Percentiles rank a stretch among this genome's conserved stretches.
These are phyloP conservation scores for Gallinago paraguaiae DNA, from an alignment of 2,113 vertebrate genomes.

Conservation along the genomic window DNA sequence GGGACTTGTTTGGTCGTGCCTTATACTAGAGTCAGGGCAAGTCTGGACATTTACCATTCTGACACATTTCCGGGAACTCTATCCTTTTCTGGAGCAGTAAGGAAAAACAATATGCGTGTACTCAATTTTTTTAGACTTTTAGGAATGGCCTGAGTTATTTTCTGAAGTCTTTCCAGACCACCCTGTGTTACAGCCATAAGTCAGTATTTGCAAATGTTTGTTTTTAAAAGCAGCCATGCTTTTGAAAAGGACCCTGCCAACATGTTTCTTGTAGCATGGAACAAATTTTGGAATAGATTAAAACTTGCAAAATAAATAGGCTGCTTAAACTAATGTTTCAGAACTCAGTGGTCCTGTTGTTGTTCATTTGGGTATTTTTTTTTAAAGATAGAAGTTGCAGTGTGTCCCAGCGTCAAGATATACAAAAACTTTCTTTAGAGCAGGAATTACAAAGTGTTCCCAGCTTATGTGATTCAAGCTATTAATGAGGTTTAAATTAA, in stretches of 20 bases:
- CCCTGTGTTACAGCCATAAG: not conserved
- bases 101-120: not conserved
- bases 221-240: not conserved
- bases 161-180: constrained; percentile 7
- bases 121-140: not conserved
- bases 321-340: not conserved
- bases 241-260: not conserved
- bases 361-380: not conserved
- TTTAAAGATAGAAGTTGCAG: not conserved
- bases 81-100: not conserved
- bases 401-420: not conserved
- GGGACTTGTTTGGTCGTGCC: not conserved
- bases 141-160: not conserved
- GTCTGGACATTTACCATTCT: not conserved
- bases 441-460: not conserved
- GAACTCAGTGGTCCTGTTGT: not conserved
- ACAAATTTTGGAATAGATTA: not conserved
- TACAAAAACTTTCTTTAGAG: not conserved
- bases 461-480: not conserved
- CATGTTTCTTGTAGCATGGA: not conserved
- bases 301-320: not conserved
- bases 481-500: not conserved
- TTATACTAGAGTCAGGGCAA: not conserved
- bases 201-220: not conserved
- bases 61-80: not conserved